Evolutionary conservation across 92 coral and sea anemone species (phyloP), one percentile per base, ranked within the genome.

Genomic region (Epizoanthus scotinus): DNA sequence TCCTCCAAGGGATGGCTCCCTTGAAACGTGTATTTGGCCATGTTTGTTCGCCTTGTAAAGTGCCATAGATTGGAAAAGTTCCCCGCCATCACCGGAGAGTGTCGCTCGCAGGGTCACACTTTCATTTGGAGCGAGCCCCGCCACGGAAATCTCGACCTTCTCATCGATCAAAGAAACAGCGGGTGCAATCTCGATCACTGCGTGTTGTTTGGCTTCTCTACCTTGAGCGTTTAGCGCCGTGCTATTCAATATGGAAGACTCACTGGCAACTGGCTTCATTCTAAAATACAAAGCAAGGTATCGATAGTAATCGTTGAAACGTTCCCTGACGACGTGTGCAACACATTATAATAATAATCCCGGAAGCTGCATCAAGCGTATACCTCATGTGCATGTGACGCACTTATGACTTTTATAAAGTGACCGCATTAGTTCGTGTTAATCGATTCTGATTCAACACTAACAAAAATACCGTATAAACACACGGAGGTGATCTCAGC

Each of bases 1-100:
- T 3, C 94, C 94, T 28, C 94, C 90, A 2, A 40, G n/a, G 28
- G 71, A 82, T 2, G 55, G 53, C 34, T 86, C 86, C 20, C 54
- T 73, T 40, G 53, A 56, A 15, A 73, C 84, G 25, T 38, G n/a
- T 5, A 86, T 60, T 2, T 20, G 50, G 25, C 90, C 90, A 44
- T 18, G 17, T 31, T 29, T 47, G 42, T 57, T 64, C 1, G 90
- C 78, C n/a, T 26, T 44, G 73, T 86, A 86, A 5, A 31, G 78
- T 44, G 78, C 90, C 26, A 63, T 13, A 6, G 90, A 86, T 57
- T 57, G 70, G 5, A 65, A 53, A 5, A 65, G 42, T 49, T 86
- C 83, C 18, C 90, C 90, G 14, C 27, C 21, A 77, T 86, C 90
- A 21, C 90, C 85, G 0, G 60, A 74, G 5, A 86, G 63, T 17